Evolutionary conservation across 1,140 invertebrate genomes (phyloP), one percentile per base, ranked within the genome.

Genomic region (Orius insidiosus): DNA sequence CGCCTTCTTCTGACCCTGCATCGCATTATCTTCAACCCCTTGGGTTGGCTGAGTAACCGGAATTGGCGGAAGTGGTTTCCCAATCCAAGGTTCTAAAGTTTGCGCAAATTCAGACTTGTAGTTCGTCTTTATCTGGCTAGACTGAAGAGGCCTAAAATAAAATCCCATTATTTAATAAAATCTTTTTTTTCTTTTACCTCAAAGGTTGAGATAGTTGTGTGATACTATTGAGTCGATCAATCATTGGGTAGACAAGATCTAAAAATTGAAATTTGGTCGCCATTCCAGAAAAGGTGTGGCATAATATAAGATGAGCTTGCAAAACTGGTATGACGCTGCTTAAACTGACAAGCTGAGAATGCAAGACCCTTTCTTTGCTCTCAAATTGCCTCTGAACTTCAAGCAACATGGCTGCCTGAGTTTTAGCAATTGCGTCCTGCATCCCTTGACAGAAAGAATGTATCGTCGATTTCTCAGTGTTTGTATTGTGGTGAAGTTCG

Each of bases 191-290:
- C 8, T n/a, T 33, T 39, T 64, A 76, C 63, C 73, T 69, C 30
- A 73, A 63, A 0, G 75, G 71, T 54, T 78, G 73, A n/a, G 72
- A 72, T 5, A 79, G 59, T 55, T 77, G 74, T 0, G 75, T 69
- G 16, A 80, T 74, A 33, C 70, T 67, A 16, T 67, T 62, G 14
- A 80, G 58, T 37, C 77, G 61, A 33, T 78, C 76, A 50, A 80
- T 66, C 61, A 80, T 70, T 8, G 69, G 68, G 49, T 76, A 75
- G 9, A 70, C 75, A 39, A 80, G 59, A 51, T 80, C 76, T 6
- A 80, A 63, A 59, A 80, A 79, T 55, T 80, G 75, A 57, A 76
- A 78, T 54, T 78, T 79, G 46, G 71, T 78, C 2, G 76, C 74
- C 2, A 74, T 67, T 45, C 69, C 71, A 2, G 72, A 74, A 56